A percentile compares a stretch with the other conserved stretches of the same genome.
Evolutionary conservation across 2,113 vertebrate genomes (phyloP).

Genomic region (Aptenodytes forsteri): DNA sequence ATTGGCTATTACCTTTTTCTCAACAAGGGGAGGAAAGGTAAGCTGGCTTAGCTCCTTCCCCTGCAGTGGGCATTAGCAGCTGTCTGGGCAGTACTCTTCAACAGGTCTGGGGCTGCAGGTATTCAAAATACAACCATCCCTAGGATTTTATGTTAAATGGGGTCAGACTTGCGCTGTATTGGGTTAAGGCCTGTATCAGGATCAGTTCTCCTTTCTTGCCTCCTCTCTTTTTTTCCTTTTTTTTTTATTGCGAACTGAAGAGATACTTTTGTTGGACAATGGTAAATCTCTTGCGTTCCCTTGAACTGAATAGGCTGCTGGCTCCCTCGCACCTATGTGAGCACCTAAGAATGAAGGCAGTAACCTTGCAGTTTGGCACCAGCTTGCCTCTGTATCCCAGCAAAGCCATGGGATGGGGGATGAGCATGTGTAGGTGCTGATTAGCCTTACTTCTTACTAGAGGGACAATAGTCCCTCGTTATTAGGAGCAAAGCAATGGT

Average conservation of each 20-base stretch:
- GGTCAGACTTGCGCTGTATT: background rate
- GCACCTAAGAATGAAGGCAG: background rate
- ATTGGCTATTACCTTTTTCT: accelerated
- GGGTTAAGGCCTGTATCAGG: background rate
- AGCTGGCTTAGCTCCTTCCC: background rate
- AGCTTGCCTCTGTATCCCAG: background rate
- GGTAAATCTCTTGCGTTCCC: accelerated
- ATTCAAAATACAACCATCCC: accelerated
- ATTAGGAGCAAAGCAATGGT: background rate
- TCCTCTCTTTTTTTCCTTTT: background rate
- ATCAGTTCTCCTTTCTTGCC: background rate
- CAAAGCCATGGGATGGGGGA: background rate
- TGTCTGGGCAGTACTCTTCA: background rate
- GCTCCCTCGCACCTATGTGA: background rate
- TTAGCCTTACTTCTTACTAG: background rate
- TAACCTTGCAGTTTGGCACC: background rate
- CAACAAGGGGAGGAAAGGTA: accelerated
- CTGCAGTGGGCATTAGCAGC: background rate
- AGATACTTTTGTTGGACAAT: background rate
- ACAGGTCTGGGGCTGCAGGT: background rate
- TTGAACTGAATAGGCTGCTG: no score
- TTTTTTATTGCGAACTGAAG: background rate
- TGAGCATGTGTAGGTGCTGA: background rate
- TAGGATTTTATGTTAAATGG: background rate
- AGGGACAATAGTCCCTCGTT: background rate